Evolutionary conservation across 2,113 vertebrate genomes (phyloP).

Genomic region (Catagonus wagneri): DNA sequence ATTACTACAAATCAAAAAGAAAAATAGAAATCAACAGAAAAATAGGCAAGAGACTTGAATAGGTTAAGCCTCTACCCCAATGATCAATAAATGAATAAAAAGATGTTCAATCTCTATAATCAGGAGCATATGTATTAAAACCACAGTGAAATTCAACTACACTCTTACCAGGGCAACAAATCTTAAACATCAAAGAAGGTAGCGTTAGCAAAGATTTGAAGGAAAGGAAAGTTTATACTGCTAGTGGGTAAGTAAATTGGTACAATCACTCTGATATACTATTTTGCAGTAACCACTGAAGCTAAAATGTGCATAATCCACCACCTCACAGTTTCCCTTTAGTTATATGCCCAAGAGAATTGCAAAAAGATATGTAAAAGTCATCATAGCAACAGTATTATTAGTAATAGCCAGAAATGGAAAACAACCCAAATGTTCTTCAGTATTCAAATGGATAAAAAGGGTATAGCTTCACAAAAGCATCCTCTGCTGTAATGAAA

Average conservation of each 20-base stretch:
- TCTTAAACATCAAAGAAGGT: not conserved
- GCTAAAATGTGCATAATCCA: not conserved
- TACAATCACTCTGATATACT: not conserved
- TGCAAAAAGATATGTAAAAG: not conserved
- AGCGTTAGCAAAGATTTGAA: not conserved
- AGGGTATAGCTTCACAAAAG: not conserved
- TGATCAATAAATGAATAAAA: not conserved
- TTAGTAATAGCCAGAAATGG: not conserved
- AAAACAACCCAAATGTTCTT: not conserved
- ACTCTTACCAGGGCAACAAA: not conserved
- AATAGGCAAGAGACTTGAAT: not conserved
- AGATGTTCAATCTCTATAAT: not conserved
- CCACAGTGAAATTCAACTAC: not conserved
- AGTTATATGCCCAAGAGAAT: not conserved
- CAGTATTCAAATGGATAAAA: not conserved
- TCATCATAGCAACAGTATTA: not conserved
- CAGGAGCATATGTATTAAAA: not conserved
- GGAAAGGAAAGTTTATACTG: not conserved
- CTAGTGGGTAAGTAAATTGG: not conserved
- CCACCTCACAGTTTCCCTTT: not conserved
- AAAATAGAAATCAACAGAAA: constrained; percentile 24
- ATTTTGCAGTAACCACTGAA: not conserved
- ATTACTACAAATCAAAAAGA: not conserved
- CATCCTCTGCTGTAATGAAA: not conserved
- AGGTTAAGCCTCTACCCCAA: not conserved